These are phyloP conservation scores for Menidia menidia DNA, from an alignment of 2,797 vertebrate species.

Conservation along the genomic window DNA sequence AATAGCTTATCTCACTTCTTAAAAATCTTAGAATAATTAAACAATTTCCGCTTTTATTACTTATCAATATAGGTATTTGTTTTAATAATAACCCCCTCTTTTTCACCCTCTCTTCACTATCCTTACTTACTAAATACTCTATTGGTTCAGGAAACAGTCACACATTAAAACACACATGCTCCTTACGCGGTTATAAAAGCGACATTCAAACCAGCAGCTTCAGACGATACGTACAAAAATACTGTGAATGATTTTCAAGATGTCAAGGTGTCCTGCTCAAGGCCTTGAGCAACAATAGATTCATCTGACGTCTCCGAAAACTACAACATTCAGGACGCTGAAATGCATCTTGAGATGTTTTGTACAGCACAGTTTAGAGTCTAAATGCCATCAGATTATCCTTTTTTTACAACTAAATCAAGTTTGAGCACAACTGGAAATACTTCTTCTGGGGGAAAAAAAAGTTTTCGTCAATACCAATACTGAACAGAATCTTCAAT, in stretches of 20 bases:
- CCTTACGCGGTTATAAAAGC: conserved; percentile 46
- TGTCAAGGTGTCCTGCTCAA: conserved; percentile 6
- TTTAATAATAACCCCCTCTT: no score
- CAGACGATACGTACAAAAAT: conserved; percentile 65
- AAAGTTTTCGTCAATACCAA: neutral
- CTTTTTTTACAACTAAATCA: conserved; percentile 2
- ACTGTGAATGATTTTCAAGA: conserved; percentile 44
- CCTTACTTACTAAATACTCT: conserved; percentile 14
- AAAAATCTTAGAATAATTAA: conserved; percentile 35
- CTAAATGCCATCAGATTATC: conserved; percentile 21
- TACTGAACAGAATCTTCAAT: neutral
- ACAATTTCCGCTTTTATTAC: conserved; percentile 34
- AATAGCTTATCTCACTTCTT: conserved; percentile 29
- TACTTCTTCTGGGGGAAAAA: conserved; percentile 1
- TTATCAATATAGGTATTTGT: conserved; percentile 38
- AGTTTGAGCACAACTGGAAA: neutral
- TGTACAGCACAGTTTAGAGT: conserved; percentile 17
- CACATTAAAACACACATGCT: conserved; percentile 38
- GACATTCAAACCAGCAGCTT: conserved; percentile 65
- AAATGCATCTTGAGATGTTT: conserved; percentile 17
- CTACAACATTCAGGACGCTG: conserved; percentile 11
- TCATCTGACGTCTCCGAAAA: conserved; percentile 5
- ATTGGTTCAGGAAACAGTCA: conserved; percentile 26
- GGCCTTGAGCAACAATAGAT: conserved; percentile 16
- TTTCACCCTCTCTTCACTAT: conserved; percentile 10